Conservation (phyloP, 2,888 invertebrate genomes). For the Isotomurus palustris region DNA sequence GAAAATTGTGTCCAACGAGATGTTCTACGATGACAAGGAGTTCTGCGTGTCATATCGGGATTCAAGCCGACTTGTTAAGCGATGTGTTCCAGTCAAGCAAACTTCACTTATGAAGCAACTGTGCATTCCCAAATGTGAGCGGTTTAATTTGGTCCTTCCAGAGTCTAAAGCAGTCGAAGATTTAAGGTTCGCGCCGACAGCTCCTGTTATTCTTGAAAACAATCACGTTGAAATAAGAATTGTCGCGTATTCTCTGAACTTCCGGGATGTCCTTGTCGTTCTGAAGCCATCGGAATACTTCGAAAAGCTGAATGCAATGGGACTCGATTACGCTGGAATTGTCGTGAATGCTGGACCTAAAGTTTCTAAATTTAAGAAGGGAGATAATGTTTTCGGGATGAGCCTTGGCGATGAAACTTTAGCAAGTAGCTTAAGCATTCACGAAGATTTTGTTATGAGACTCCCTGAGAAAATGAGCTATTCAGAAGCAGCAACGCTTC, state of each 20-base stretch:
- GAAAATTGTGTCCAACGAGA: too few species aligned
- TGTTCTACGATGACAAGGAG: too few species aligned
- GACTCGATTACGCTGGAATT: constrained; percentile 19
- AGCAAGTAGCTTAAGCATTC: neutral
- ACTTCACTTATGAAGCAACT: constrained; percentile 5
- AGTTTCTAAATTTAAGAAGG: constrained; percentile 6
- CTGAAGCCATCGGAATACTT: constrained; percentile 12
- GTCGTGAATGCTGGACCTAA: constrained; percentile 12
- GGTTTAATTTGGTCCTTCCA: constrained; percentile 14
- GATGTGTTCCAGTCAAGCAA: too few species aligned
- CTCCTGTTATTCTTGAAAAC: neutral
- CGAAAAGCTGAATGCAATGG: constrained; percentile 11
- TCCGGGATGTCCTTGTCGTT: constrained; percentile 11
- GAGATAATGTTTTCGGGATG: constrained; percentile 20
- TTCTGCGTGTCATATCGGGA: too few species aligned
- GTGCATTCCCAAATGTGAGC: constrained; percentile 6
- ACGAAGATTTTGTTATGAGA: neutral
- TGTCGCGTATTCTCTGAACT: constrained; percentile 13
- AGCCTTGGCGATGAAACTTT: neutral
- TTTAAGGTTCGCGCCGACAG: constrained; percentile 3
- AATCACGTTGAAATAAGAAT: constrained; percentile 13
- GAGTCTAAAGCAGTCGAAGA: constrained; percentile 6
- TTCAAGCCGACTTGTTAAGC: too few species aligned
- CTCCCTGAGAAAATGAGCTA: neutral
- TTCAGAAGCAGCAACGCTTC: neutral